Conservation (phyloP, 2,797 vertebrate genomes). For the Acanthopagrus latus region DNA sequence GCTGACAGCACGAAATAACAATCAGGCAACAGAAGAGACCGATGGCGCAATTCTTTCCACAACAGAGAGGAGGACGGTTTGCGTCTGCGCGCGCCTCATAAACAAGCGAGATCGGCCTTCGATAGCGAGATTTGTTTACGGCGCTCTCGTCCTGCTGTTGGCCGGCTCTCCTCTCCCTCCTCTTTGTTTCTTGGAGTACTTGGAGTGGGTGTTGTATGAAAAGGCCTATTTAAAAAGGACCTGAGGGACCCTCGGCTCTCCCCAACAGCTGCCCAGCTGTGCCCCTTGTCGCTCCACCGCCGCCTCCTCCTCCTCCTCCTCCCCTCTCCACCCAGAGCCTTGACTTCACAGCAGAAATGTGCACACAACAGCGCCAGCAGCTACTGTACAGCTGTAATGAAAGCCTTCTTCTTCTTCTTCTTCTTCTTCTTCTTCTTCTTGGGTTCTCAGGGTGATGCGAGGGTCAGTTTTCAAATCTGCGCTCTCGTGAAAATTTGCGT, state of each 20-base stretch:
- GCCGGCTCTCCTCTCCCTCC: conserved; percentile 25
- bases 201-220: conserved; percentile 79
- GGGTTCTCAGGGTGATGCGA: conserved; percentile 34
- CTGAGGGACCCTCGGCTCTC: conserved; percentile 57
- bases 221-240: conserved; percentile 71
- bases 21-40: conserved; percentile 30
- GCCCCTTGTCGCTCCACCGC: conserved; percentile 37
- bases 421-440: neutral
- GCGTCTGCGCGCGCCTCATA: conserved; percentile 5
- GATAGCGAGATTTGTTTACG: conserved; percentile 29
- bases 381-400: conserved; percentile 60
- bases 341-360: conserved; percentile 50
- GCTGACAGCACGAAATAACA: conserved; percentile 55
- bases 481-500: conserved; percentile 13
- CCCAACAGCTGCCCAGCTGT: conserved; percentile 74
- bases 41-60: conserved; percentile 25
- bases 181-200: conserved; percentile 58
- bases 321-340: conserved; percentile 5
- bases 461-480: conserved; percentile 40
- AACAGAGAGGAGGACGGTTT: conserved; percentile 32
- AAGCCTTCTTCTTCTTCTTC: conserved; percentile 2
- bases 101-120: conserved; percentile 28
- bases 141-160: conserved; percentile 23
- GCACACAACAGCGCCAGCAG: conserved; percentile 42
- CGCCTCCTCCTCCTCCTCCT: too few species aligned